A percentile compares a stretch with the other conserved stretches of the same genome.
Evolutionary conservation across 2,797 vertebrate genomes (phyloP).

Genomic region (Pseudopleuronectes americanus): DNA sequence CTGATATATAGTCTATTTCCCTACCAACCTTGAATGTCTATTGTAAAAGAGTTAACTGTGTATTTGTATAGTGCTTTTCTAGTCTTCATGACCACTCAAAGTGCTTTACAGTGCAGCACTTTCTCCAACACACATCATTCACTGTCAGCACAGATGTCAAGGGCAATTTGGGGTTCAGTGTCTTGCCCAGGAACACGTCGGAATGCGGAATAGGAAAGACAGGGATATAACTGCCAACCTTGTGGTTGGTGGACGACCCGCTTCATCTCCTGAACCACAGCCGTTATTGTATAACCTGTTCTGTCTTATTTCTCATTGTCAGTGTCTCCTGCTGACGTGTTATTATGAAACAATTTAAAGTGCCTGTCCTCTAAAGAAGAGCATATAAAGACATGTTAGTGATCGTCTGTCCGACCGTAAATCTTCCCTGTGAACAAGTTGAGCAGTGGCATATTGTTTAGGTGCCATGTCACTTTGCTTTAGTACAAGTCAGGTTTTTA

Average conservation of each 20-base stretch:
- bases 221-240: too few relatives aligned
- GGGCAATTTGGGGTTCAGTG: too few relatives aligned
- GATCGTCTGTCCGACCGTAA: slow-evolving; percentile 6
- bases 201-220: too few relatives aligned
- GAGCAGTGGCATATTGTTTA: slow-evolving; percentile 8
- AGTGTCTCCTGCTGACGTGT: slow-evolving; percentile 29
- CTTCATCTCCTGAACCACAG: neutral
- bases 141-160: too few relatives aligned
- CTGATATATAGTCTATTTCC: slow-evolving; percentile 45
- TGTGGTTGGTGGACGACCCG: too few relatives aligned
- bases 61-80: too few relatives aligned
- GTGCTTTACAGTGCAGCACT: too few relatives aligned
- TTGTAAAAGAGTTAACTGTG: too few relatives aligned
- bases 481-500: slow-evolving; percentile 1
- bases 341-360: slow-evolving; percentile 32
- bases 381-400: slow-evolving; percentile 5
- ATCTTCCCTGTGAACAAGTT: slow-evolving; percentile 21
- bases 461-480: slow-evolving; percentile 16
- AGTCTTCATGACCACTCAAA: too few relatives aligned
- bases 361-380: neutral
- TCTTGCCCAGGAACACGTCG: too few relatives aligned
- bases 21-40: slow-evolving; percentile 24
- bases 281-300: slow-evolving; percentile 30
- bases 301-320: slow-evolving; percentile 28
- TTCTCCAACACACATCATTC: too few relatives aligned